A percentile compares a stretch with the other conserved stretches of the same genome.
These are phyloP conservation scores for Siniperca chuatsi DNA, from an alignment of 2,113 vertebrate species.

Conservation along the genomic window DNA sequence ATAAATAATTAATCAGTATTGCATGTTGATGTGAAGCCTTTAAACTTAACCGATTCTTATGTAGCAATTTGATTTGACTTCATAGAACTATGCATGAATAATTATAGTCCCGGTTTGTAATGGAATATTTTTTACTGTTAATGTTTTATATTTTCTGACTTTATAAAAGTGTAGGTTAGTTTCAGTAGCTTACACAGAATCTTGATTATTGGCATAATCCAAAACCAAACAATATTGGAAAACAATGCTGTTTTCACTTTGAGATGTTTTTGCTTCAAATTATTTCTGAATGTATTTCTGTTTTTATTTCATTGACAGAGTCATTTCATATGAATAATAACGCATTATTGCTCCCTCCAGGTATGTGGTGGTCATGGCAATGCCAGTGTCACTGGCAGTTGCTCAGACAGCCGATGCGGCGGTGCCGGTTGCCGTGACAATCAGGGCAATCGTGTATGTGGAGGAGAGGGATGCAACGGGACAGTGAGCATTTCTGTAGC, in stretches of 20 bases:
- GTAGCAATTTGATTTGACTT: no score
- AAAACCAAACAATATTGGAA: no score
- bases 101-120: neutral
- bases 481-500: constrained; percentile 78
- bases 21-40: no score
- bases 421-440: constrained; percentile 86
- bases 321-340: neutral
- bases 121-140: neutral
- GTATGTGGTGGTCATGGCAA: constrained; percentile 81
- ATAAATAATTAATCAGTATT: no score
- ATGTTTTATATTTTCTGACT: neutral
- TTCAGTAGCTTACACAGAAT: neutral
- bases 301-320: neutral
- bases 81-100: neutral
- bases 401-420: constrained; percentile 81
- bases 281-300: neutral
- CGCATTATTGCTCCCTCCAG: constrained; percentile 51
- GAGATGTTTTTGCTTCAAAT: no score
- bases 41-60: no score
- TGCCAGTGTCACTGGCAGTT: constrained; percentile 73
- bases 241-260: no score
- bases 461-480: constrained; percentile 83
- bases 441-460: constrained; percentile 78
- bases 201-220: no score
- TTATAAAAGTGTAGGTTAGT: neutral